These are phyloP conservation scores for Esox masquinongy DNA, from an alignment of 2,797 vertebrate genomes.

Conservation along the genomic window DNA sequence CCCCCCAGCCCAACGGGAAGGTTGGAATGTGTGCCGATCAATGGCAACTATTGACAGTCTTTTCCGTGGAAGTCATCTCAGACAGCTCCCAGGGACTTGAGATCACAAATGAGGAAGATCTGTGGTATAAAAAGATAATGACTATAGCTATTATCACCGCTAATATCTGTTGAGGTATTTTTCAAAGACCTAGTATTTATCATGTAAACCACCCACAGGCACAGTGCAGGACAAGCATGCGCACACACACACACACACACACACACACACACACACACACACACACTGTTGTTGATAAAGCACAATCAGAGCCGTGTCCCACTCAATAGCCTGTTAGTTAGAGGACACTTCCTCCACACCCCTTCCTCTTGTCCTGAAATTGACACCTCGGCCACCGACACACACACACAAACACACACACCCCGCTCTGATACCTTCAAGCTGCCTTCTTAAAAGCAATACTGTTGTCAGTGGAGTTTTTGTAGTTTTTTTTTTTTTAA, in stretches of 20 bases:
- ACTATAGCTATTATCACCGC: not conserved
- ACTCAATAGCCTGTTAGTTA: constrained; percentile 47
- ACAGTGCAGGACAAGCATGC: not conserved
- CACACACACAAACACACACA: constrained; percentile 19
- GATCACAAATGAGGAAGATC: constrained; percentile 27
- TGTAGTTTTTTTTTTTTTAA: constrained; percentile 50
- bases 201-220: not conserved
- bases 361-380: constrained; percentile 43
- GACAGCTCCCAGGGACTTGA: constrained; percentile 42
- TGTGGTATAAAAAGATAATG: not conserved
- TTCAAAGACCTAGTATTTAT: not conserved
- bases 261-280: not conserved
- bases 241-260: not conserved
- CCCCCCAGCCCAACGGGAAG: constrained; percentile 62
- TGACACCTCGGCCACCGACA: constrained; percentile 30
- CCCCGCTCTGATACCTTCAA: constrained; percentile 57
- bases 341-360: constrained; percentile 41
- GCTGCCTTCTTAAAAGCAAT: constrained; percentile 62
- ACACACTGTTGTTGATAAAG: not conserved
- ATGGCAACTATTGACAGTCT: constrained; percentile 67
- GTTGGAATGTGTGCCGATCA: constrained; percentile 72
- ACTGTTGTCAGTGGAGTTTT: constrained; percentile 57
- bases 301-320: constrained; percentile 48
- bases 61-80: constrained; percentile 56
- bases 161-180: not conserved